Evolutionary conservation across 2,888 invertebrate genomes (phyloP).

Genomic region (Caradrina clavipalpis): DNA sequence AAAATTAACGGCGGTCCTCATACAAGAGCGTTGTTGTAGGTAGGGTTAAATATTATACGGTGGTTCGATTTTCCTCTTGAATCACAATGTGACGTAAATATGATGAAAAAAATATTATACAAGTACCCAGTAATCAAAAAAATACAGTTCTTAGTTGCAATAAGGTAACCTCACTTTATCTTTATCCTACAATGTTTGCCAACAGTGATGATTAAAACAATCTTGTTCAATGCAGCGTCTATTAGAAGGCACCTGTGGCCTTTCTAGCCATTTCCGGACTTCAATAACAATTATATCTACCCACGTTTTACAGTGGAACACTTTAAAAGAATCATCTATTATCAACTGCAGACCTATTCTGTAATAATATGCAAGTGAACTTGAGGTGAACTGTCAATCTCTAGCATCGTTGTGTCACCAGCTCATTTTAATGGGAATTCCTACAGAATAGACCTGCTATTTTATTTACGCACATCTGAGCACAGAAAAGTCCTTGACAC

Average conservation of each 20-base stretch:
- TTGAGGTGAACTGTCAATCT: background rate
- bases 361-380: too few species aligned
- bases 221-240: constrained; percentile 15
- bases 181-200: constrained; percentile 19
- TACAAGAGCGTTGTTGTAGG: too few species aligned
- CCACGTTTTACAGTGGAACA: constrained; percentile 19
- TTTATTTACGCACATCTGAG: constrained; percentile 36
- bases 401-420: background rate
- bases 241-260: constrained; percentile 30
- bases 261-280: constrained; percentile 28
- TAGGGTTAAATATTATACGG: too few species aligned
- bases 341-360: background rate
- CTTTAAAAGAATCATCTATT: background rate
- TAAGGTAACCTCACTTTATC: too few species aligned
- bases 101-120: too few species aligned
- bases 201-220: constrained; percentile 9
- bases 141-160: background rate
- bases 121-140: background rate
- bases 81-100: background rate
- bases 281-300: constrained; percentile 33
- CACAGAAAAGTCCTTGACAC: constrained; percentile 48
- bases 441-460: background rate
- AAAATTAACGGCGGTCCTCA: too few species aligned
- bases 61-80: background rate
- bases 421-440: background rate